phyloP scores from a whole-genome alignment of 2,113 vertebrate genomes.

The Jaculus jaculus region DNA sequence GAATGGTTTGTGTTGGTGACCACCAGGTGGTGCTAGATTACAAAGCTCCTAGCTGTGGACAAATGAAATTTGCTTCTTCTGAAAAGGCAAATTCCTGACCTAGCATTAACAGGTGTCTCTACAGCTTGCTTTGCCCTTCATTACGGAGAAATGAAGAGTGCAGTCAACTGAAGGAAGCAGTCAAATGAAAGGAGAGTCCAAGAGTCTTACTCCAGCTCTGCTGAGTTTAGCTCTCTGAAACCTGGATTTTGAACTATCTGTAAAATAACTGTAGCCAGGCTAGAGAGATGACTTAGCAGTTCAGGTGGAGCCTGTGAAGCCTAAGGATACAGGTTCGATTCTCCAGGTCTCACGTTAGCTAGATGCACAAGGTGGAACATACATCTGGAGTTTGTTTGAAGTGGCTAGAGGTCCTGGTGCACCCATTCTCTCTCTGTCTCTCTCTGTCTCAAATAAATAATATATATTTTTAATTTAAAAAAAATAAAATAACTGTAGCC shows the following conservation, averaged over 20 bases:
- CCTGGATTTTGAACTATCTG: slow-evolving; percentile 9
- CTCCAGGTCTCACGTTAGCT: too few relatives aligned
- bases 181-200: background rate
- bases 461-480: too few relatives aligned
- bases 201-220: background rate
- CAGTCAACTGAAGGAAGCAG: background rate
- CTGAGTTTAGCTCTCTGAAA: background rate
- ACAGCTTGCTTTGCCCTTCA: slow-evolving; percentile 20
- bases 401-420: too few relatives aligned
- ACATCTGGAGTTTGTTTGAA: too few relatives aligned
- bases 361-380: too few relatives aligned
- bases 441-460: too few relatives aligned
- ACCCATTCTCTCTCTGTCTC: too few relatives aligned
- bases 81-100: background rate
- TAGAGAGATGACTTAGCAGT: too few relatives aligned
- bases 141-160: background rate
- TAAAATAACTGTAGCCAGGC: slow-evolving; percentile 23
- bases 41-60: background rate
- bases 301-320: too few relatives aligned
- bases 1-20: background rate
- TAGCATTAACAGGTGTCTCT: background rate
- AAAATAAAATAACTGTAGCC: slow-evolving; percentile 33
- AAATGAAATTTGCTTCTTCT: background rate
- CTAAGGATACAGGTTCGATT: too few relatives aligned
- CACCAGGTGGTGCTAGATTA: slow-evolving; percentile 72